These are phyloP conservation scores for Drosophila parthenogenetica DNA, from an alignment of 2,888 invertebrate species.

Conservation along the genomic window DNA sequence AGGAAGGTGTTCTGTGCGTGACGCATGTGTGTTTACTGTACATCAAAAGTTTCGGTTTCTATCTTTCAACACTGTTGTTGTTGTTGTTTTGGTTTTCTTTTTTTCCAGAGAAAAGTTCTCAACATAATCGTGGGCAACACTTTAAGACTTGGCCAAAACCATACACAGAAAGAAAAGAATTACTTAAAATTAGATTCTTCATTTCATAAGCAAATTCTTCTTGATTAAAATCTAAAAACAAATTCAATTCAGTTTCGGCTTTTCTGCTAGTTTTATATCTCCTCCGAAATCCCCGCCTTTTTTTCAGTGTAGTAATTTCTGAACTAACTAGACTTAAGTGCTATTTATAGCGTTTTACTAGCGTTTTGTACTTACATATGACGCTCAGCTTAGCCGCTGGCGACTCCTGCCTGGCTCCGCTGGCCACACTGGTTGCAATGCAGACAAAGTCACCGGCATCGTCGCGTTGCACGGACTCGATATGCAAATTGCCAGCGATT, in stretches of 20 bases:
- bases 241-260: too few species aligned
- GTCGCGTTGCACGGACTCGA: constrained; percentile 80
- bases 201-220: too few species aligned
- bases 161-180: background rate
- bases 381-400: constrained; percentile 84
- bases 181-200: too few species aligned
- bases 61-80: constrained; percentile 68
- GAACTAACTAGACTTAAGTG: background rate
- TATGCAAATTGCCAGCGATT: constrained; percentile 84
- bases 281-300: too few species aligned
- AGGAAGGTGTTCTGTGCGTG: constrained; percentile 46
- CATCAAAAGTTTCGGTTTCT: constrained; percentile 81
- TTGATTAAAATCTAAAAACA: too few species aligned
- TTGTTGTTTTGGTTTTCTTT: constrained; percentile 13
- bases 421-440: constrained; percentile 84
- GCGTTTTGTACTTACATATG: constrained; percentile 82
- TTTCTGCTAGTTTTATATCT: too few species aligned
- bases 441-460: constrained; percentile 85
- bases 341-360: background rate
- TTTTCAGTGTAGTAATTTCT: background rate
- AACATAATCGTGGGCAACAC: constrained; percentile 12
- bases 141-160: constrained; percentile 1
- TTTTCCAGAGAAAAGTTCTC: constrained; percentile 17
- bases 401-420: constrained; percentile 85
- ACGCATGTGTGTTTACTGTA: constrained; percentile 49